These are phyloP conservation scores for Actenoides lindsayi DNA, from an alignment of 2,113 vertebrate genomes.

Conservation along the genomic window DNA sequence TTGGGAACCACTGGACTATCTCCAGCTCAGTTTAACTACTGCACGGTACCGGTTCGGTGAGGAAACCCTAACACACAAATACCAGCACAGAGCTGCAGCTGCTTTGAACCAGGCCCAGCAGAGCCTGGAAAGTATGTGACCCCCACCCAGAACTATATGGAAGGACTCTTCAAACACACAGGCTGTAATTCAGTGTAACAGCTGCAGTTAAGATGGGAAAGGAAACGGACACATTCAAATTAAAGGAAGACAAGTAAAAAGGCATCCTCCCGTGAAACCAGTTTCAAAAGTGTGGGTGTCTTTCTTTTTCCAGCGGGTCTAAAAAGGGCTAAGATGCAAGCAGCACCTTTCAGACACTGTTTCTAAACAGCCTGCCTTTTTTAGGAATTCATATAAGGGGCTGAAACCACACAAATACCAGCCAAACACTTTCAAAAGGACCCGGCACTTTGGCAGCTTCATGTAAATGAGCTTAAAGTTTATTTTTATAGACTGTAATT, in stretches of 20 bases:
- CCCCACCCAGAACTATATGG: background rate
- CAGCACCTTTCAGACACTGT: background rate
- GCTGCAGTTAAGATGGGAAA: background rate
- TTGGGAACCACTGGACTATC: background rate
- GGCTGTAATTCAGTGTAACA: background rate
- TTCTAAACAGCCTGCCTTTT: constrained; percentile 7
- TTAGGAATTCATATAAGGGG: background rate
- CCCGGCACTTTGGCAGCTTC: background rate
- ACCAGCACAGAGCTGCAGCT: background rate
- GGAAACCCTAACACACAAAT: background rate
- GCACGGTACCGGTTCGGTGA: background rate
- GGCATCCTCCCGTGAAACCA: background rate
- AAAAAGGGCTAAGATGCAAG: background rate
- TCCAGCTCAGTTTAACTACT: background rate
- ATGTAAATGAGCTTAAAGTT: background rate
- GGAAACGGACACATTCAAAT: constrained; percentile 2
- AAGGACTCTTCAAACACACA: constrained; percentile 29
- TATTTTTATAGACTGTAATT: background rate
- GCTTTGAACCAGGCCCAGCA: background rate
- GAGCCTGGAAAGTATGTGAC: background rate
- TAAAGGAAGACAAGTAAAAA: constrained; percentile 20
- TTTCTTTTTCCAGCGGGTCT: background rate
- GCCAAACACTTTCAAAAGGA: background rate
- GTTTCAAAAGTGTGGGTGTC: background rate
- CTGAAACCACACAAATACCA: background rate